Evolutionary conservation across 2,113 vertebrate genomes (phyloP).

Genomic region (Lipotes vexillifer): DNA sequence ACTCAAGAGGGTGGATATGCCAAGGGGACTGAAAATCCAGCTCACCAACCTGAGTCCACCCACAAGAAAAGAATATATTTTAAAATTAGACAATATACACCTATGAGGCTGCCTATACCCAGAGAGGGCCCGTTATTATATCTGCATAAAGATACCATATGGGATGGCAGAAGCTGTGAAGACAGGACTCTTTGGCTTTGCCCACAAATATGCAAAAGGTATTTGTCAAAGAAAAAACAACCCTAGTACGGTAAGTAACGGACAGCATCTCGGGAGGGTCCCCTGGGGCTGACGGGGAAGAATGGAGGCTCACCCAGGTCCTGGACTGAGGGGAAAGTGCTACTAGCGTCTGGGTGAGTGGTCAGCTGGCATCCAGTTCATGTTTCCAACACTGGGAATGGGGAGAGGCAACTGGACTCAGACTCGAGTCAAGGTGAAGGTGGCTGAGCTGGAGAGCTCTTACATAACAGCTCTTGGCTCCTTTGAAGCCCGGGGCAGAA

Average conservation of each 20-base stretch:
- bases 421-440: background rate
- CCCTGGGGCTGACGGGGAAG: background rate
- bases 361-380: background rate
- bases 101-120: background rate
- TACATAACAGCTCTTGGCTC: background rate
- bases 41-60: too few species aligned
- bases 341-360: too few species aligned
- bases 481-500: background rate
- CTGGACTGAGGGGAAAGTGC: background rate
- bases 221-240: background rate
- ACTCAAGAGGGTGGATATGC: background rate
- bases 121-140: background rate
- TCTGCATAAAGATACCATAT: background rate
- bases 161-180: background rate
- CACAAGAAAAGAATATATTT: background rate
- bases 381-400: background rate
- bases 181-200: background rate
- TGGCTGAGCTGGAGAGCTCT: background rate
- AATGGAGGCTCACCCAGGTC: background rate
- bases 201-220: background rate
- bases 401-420: background rate
- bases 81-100: background rate
- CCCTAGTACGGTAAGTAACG: background rate
- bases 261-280: background rate
- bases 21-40: background rate